Percentiles rank a stretch among this genome's conserved stretches.
These are phyloP conservation scores for Spongilla lacustris DNA, from an alignment of 37 sponge, comb jelly and placozoan species.

Conservation along the genomic window DNA sequence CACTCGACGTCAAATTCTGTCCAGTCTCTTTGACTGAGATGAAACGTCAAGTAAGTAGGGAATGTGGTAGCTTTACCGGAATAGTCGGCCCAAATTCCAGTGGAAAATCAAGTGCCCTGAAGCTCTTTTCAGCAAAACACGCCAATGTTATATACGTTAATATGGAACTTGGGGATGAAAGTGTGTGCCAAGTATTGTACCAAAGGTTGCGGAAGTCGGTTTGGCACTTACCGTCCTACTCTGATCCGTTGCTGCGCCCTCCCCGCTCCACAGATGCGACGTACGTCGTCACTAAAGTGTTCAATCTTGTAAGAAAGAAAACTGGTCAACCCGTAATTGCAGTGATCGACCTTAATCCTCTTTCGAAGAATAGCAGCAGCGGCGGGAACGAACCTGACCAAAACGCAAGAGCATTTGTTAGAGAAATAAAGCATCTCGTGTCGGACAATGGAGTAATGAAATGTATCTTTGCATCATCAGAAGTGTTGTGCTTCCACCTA, in stretches of 20 bases:
- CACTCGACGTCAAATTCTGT: not conserved
- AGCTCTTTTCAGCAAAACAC: not conserved
- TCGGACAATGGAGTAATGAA: too few species aligned
- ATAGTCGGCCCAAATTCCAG: not conserved
- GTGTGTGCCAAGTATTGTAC: not conserved
- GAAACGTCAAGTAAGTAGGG: not conserved
- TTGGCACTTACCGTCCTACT: not conserved
- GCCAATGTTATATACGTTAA: not conserved
- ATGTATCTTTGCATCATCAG: too few species aligned
- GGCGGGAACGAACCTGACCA: not conserved
- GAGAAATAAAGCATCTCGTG: too few species aligned
- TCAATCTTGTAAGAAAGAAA: not conserved
- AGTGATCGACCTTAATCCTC: not conserved
- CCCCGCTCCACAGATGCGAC: not conserved
- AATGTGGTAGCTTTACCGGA: not conserved
- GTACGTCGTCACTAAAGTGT: not conserved
- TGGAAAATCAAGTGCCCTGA: not conserved
- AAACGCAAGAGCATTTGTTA: too few species aligned
- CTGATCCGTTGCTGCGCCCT: not conserved
- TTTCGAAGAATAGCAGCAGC: not conserved
- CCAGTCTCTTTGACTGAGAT: not conserved
- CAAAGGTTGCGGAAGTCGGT: not conserved
- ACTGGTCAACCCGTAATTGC: not conserved
- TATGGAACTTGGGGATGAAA: not conserved
- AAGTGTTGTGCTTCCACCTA: too few species aligned